Percentiles rank a stretch among this genome's conserved stretches.
These are phyloP conservation scores for Alectura lathami DNA, from an alignment of 2,113 vertebrate genomes.

Conservation along the genomic window DNA sequence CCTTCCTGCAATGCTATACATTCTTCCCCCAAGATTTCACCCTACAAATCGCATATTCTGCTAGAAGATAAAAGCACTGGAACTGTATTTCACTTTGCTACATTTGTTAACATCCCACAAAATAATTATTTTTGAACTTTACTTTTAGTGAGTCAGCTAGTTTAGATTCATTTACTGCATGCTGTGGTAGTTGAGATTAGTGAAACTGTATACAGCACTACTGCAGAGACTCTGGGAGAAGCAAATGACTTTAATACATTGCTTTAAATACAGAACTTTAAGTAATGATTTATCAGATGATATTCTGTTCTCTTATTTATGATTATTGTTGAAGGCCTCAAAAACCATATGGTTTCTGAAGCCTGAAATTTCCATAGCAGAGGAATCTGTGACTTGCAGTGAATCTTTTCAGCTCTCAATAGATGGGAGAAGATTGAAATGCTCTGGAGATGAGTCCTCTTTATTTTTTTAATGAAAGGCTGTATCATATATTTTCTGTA, in stretches of 20 bases:
- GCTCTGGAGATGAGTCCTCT: slow-evolving; percentile 87
- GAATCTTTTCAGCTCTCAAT: slow-evolving; percentile 85
- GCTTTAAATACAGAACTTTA: slow-evolving; percentile 75
- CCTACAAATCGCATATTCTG: not conserved
- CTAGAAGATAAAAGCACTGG: not conserved
- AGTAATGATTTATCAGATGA: slow-evolving; percentile 80
- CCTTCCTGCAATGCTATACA: accelerated
- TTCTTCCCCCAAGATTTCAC: not conserved
- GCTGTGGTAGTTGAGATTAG: slow-evolving; percentile 76
- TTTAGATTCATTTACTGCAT: slow-evolving; percentile 77
- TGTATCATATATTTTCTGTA: slow-evolving; percentile 90
- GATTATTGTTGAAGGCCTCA: slow-evolving; percentile 80
- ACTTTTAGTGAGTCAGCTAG: slow-evolving; percentile 79
- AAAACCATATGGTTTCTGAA: slow-evolving; percentile 74
- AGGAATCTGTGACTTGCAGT: slow-evolving; percentile 83
- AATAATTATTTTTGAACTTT: slow-evolving; percentile 87
- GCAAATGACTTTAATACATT: slow-evolving; percentile 66
- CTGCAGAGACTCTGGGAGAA: slow-evolving; percentile 77
- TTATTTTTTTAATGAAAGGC: slow-evolving; percentile 92
- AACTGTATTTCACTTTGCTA: not conserved
- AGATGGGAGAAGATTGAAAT: slow-evolving; percentile 87
- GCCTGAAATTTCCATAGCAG: slow-evolving; percentile 84
- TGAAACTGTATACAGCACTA: slow-evolving; percentile 72
- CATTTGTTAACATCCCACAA: slow-evolving; percentile 67
- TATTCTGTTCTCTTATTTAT: slow-evolving; percentile 84